Evolutionary conservation across 2,888 invertebrate species (phyloP).

Genomic region (Drosophila phalerata): DNA sequence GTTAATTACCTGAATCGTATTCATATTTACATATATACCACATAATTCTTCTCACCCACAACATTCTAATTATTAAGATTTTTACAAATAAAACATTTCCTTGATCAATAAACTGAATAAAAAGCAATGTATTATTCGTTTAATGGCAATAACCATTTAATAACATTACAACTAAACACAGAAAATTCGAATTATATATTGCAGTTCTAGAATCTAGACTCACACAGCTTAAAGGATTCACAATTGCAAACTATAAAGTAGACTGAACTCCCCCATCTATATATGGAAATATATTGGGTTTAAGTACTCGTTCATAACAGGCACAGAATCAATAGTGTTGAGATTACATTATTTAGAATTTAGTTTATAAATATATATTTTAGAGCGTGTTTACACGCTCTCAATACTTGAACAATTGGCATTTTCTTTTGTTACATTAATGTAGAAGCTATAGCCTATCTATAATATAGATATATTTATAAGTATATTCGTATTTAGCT

Average conservation of each 20-base stretch:
- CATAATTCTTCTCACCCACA: conserved; percentile 39
- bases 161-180: conserved; percentile 49
- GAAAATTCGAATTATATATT: conserved; percentile 21
- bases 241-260: conserved; percentile 9
- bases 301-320: conserved; percentile 58
- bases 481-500: conserved; percentile 27
- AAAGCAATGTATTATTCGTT: conserved; percentile 6
- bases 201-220: neutral
- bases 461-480: conserved; percentile 30
- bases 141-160: conserved; percentile 63
- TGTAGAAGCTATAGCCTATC: conserved; percentile 49
- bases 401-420: conserved; percentile 70
- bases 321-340: conserved; percentile 58
- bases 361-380: conserved; percentile 37
- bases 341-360: conserved; percentile 36
- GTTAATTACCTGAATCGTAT: conserved; percentile 25
- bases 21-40: conserved; percentile 45
- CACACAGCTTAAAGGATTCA: conserved; percentile 9
- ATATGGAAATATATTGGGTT: neutral
- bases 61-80: conserved; percentile 60
- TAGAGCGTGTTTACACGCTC: conserved; percentile 55
- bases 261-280: neutral
- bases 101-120: conserved; percentile 52
- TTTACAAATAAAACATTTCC: conserved; percentile 35
- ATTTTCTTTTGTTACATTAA: conserved; percentile 33